These are phyloP conservation scores for Liopterus haemorrhoidalis DNA, from an alignment of 2,888 invertebrate genomes.

Conservation along the genomic window DNA sequence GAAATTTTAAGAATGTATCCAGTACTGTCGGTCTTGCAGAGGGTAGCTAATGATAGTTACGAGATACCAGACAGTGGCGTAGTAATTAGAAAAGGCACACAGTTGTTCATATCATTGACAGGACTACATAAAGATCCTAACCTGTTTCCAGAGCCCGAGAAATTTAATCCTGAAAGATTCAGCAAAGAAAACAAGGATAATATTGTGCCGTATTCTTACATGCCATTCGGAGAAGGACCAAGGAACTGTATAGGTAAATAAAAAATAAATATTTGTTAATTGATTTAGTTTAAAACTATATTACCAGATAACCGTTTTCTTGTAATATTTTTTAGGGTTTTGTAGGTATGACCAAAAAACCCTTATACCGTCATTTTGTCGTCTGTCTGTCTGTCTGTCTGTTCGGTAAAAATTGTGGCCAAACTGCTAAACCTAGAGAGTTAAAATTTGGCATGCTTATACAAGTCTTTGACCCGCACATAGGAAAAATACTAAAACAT, in stretches of 20 bases:
- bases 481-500: too few relatives aligned
- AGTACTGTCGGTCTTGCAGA: constrained; percentile 7
- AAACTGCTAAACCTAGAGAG: too few relatives aligned
- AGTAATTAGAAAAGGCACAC: constrained; percentile 13
- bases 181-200: constrained; percentile 19
- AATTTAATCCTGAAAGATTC: constrained; percentile 25
- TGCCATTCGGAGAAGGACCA: constrained; percentile 25
- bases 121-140: constrained; percentile 21
- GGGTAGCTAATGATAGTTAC: constrained; percentile 16
- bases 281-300: neutral
- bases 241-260: constrained; percentile 23
- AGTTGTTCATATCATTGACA: constrained; percentile 13
- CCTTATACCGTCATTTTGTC: too few relatives aligned
- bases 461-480: too few relatives aligned
- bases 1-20: constrained; percentile 27
- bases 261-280: neutral
- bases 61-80: constrained; percentile 13
- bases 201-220: constrained; percentile 17
- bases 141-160: constrained; percentile 22
- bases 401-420: too few relatives aligned
- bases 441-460: too few relatives aligned
- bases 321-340: too few relatives aligned
- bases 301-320: too few relatives aligned
- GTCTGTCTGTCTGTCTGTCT: too few relatives aligned
- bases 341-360: too few relatives aligned